Evolutionary conservation across 2,888 invertebrate species (phyloP).

Genomic region (Plebejus melissa): DNA sequence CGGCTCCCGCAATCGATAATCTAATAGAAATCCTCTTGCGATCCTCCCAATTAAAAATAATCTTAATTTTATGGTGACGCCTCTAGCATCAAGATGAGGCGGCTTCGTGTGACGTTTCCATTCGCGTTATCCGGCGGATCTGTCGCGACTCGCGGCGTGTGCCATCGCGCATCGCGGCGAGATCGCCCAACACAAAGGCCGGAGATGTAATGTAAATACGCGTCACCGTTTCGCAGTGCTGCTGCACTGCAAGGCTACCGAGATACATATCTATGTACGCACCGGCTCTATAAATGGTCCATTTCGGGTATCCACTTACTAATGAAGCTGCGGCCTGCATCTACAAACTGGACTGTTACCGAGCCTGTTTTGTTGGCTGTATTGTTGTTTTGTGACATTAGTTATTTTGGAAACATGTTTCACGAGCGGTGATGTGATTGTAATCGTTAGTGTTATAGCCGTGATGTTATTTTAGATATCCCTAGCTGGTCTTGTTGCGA

Average conservation of each 20-base stretch:
- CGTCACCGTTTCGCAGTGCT: slow-evolving; percentile 65
- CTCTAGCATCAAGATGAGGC: slow-evolving; percentile 48
- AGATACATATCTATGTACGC: slow-evolving; percentile 71
- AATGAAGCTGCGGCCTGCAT: slow-evolving; percentile 67
- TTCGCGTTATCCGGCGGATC: slow-evolving; percentile 72
- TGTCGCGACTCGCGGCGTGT: slow-evolving; percentile 66
- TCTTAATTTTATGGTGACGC: slow-evolving; percentile 33
- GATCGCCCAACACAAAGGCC: slow-evolving; percentile 72
- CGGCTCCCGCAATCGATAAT: slow-evolving; percentile 68
- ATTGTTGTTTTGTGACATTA: slow-evolving; percentile 55
- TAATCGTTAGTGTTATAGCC: slow-evolving; percentile 25
- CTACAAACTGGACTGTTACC: slow-evolving; percentile 65
- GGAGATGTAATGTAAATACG: slow-evolving; percentile 71
- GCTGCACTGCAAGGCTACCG: slow-evolving; percentile 57
- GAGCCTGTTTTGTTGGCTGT: slow-evolving; percentile 59
- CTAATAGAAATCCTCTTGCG: slow-evolving; percentile 57
- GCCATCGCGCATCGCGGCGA: slow-evolving; percentile 67
- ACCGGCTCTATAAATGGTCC: slow-evolving; percentile 72
- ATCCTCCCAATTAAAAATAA: slow-evolving; percentile 43
- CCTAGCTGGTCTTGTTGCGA: not conserved
- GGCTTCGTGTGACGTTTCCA: slow-evolving; percentile 74
- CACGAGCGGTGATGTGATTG: slow-evolving; percentile 24
- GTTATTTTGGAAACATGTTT: slow-evolving; percentile 48
- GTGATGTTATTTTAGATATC: slow-evolving; percentile 18
- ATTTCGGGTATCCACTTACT: slow-evolving; percentile 77